Evolutionary conservation across 2,888 invertebrate species (phyloP).

Genomic region (Notocelia uddmanniana): DNA sequence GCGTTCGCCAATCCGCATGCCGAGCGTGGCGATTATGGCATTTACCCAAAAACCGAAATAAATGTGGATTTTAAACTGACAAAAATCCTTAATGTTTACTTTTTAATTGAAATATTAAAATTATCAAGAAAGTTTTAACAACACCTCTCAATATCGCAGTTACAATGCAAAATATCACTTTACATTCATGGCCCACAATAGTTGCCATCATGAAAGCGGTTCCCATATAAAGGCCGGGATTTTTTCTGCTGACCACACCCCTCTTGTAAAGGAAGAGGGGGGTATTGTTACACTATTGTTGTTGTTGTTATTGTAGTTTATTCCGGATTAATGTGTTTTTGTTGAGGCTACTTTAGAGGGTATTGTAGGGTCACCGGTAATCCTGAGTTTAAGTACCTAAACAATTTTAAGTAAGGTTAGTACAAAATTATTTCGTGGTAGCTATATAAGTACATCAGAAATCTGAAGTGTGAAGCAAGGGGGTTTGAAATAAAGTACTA

Average conservation of each 20-base stretch:
- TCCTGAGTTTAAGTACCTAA: neutral
- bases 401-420: neutral
- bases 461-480: no score
- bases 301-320: constrained; percentile 51
- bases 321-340: constrained; percentile 39
- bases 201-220: constrained; percentile 32
- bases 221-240: constrained; percentile 32
- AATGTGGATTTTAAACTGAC: no score
- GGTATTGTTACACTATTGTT: constrained; percentile 54
- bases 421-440: no score
- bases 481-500: no score
- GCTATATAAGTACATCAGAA: no score
- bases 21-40: no score
- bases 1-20: no score
- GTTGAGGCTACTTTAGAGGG: constrained; percentile 27
- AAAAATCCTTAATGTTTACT: no score
- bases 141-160: neutral
- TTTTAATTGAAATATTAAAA: no score
- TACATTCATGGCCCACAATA: constrained; percentile 29
- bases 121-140: neutral
- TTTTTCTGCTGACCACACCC: constrained; percentile 56
- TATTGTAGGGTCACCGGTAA: neutral
- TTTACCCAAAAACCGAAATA: no score
- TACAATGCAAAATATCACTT: constrained; percentile 17
- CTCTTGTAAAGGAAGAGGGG: constrained; percentile 52